phyloP scores from a whole-genome alignment of 1,140 invertebrate genomes.

The Drosophila pseudoobscura region DNA sequence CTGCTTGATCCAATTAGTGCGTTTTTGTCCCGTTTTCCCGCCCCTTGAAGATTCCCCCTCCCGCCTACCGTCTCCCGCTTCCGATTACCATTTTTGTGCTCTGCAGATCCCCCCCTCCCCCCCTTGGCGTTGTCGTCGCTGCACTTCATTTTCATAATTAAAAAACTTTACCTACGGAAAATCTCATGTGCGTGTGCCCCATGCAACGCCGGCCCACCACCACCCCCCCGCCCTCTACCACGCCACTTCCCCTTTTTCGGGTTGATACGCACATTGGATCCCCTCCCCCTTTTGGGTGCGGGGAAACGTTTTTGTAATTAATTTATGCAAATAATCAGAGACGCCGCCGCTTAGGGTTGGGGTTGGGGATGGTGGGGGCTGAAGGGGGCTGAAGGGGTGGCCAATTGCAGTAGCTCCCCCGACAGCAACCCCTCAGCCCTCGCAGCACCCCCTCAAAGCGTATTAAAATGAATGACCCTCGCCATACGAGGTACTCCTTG shows the following conservation, averaged over 20 bases:
- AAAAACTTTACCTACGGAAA: constrained; percentile 76
- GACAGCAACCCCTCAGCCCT: constrained; percentile 18
- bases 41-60: no score
- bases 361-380: background rate
- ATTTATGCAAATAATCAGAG: constrained; percentile 78
- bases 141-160: constrained; percentile 81
- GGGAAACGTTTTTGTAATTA: no score
- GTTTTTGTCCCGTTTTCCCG: no score
- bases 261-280: constrained; percentile 62
- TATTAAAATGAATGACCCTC: constrained; percentile 75
- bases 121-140: constrained; percentile 38
- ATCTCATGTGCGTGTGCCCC: constrained; percentile 44
- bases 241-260: no score
- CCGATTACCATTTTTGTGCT: no score
- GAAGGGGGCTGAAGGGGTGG: background rate
- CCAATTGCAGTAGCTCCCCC: constrained; percentile 41
- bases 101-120: constrained; percentile 24
- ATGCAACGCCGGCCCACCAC: constrained; percentile 1
- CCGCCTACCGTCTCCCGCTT: no score
- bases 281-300: no score
- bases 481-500: constrained; percentile 9
- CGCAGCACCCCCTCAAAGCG: constrained; percentile 47
- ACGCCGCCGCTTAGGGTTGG: constrained; percentile 25
- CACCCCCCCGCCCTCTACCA: no score
- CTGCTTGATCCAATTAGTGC: no score